Evolutionary conservation across 2,797 vertebrate species (phyloP), one percentile per base, ranked within the genome.

Genomic region (Bradypus variegatus): DNA sequence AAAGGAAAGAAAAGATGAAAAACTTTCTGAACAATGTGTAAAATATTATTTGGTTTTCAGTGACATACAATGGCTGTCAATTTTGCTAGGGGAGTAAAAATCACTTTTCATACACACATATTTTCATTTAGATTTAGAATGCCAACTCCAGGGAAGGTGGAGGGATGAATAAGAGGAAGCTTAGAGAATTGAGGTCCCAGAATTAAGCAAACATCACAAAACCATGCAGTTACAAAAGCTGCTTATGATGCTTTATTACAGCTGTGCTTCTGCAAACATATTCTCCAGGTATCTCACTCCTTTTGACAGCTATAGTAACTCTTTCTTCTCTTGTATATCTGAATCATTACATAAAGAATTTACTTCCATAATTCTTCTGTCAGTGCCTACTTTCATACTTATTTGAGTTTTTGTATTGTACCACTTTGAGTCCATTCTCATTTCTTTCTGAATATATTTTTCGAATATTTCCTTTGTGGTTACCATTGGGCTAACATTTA

Each of bases 11-110:
- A 48, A 58, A 3, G 12, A 23, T 7, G 13, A 10, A 64, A 89
- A 53, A 86, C 91, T 95, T 95, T 77, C 38, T 41, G 29, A 75
- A 72, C 94, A 88, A 19, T 8, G 33, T 58, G 85, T 7, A 4
- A 55, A 95, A 38, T 27, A 85, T 72, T 93, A 64, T 31, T 50
- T 94, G 82, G 53, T 15, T 93, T 96, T 76, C 70, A 33, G 41
- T 81, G 92, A 89, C 65, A 83, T 58, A 86, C 27, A 38, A 60
- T 92, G 6, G 25, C n/a, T 31, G 87, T 72, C 62, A 62, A 1
- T 82, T 92, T 92, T 87, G n/a, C 77, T 88, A 36, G 87, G n/a
- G 73, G 91, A 88, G 72, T 78, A 93, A 95, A 96, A 81, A 36
- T 53, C 91, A 76, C 88, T 93, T 96, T 94, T 79, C 87, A 53